Conservation (phyloP, 2,113 vertebrate species). For the Paramormyrops kingsleyae region DNA sequence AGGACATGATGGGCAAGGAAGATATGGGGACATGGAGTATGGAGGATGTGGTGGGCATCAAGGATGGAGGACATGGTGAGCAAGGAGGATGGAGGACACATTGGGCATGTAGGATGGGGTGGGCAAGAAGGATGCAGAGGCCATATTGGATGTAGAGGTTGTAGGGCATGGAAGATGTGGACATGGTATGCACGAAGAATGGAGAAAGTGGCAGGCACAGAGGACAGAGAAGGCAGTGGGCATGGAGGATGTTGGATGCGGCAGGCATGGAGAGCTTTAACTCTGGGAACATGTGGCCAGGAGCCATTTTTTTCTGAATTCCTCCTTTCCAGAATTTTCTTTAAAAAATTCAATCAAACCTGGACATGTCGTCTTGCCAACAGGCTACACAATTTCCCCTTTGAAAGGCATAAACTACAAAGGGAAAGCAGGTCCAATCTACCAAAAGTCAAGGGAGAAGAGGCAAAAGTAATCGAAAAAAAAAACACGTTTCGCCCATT, state of each 20-base stretch:
- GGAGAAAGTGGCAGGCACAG: neutral
- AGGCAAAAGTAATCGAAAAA: neutral
- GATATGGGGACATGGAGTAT: neutral
- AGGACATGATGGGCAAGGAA: too few species aligned
- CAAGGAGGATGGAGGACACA: neutral
- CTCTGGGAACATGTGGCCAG: neutral
- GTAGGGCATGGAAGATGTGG: neutral
- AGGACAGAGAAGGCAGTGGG: neutral
- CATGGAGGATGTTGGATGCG: neutral
- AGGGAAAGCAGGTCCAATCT: neutral
- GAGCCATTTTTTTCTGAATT: neutral
- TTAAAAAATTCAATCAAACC: neutral
- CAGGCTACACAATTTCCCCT: neutral
- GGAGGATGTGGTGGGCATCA: neutral
- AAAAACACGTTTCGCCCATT: neutral
- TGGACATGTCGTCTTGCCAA: neutral
- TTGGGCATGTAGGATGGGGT: neutral
- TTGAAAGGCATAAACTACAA: constrained; percentile 1
- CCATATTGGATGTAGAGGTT: neutral
- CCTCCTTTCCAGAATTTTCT: neutral
- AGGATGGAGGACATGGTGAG: too few species aligned
- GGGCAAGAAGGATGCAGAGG: neutral
- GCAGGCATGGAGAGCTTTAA: neutral
- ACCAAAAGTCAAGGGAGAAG: neutral
- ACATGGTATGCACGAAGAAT: neutral